Evolutionary conservation across 2,888 invertebrate genomes (phyloP).

Genomic region (Stictocephala bisonia): DNA sequence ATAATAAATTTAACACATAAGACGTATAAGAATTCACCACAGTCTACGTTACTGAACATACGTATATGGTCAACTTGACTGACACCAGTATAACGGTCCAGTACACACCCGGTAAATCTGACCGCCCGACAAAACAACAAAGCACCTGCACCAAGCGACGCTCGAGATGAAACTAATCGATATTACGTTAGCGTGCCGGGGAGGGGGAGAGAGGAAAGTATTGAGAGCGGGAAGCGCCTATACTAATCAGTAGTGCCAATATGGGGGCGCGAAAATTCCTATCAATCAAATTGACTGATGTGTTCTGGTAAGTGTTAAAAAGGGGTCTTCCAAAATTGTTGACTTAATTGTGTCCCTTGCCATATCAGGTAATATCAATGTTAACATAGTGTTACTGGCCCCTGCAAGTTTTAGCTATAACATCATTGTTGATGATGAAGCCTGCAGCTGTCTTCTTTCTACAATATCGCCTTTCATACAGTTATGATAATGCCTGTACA

Average conservation of each 20-base stretch:
- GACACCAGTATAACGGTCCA: background rate
- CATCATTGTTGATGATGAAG: too few relatives aligned
- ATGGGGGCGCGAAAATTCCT: background rate
- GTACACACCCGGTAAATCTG: constrained; percentile 14
- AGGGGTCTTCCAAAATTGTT: too few relatives aligned
- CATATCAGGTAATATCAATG: too few relatives aligned
- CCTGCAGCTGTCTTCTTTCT: too few relatives aligned
- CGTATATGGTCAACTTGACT: constrained; percentile 20
- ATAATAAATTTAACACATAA: background rate
- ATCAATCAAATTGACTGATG: constrained; percentile 15
- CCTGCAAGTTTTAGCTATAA: too few relatives aligned
- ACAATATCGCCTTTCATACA: too few relatives aligned
- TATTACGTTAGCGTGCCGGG: background rate
- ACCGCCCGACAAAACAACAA: background rate
- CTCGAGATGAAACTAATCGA: background rate
- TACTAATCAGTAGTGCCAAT: constrained; percentile 30
- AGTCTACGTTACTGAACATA: constrained; percentile 1
- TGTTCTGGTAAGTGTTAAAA: constrained; percentile 25
- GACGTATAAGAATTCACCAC: background rate
- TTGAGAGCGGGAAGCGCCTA: constrained; percentile 6
- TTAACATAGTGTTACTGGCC: too few relatives aligned
- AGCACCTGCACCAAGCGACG: background rate
- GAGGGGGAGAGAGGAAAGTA: constrained; percentile 19
- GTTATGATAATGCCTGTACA: too few relatives aligned
- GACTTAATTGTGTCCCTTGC: too few relatives aligned